Evolutionary conservation across 2,113 vertebrate genomes (phyloP), one percentile per base, ranked within the genome.

Genomic region (Irena cyanogastra): DNA sequence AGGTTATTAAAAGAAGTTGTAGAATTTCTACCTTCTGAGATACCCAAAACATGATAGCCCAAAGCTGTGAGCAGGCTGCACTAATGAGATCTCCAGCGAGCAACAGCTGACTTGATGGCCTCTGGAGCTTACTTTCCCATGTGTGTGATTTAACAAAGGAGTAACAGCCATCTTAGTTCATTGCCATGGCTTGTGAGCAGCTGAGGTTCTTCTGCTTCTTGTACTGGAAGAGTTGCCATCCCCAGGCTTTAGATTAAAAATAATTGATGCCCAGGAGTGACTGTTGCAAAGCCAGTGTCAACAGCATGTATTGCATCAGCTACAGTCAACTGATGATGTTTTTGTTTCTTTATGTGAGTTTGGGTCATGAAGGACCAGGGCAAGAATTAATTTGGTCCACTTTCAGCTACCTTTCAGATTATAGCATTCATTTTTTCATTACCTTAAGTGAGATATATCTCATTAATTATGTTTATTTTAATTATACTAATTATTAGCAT

Each of bases 301-400:
- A 6, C 54, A 82, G n/a, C 9, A 6, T 33, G 16, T 72, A 24
- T 91, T 94, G 50, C 71, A 56, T 83, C 79, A 86, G 50, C 64
- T 77, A 5, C 53, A 85, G 71, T 87, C 24, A 65, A 30, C 31
- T 65, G 28, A 76, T 65, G 41, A 72, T 76, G 23, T 20, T 84
- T 91, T 93, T 78, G 21, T 61, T 95, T 74, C 47, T 72, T 53
- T 79, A 14, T 39, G 13, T 41, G 87, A 77, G 47, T 91, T 80
- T 91, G 53, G n/a, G 26, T 91, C 74, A 14, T 87, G 74, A 69
- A 68, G 87, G 37, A 42, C 33, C 15, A 33, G 50, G 24, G 35
- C 59, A 88, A 52, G 68, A 80, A 70, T 81, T 5, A 71, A 42
- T 95, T 94, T 52, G 66, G 47, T 88, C 59, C 21, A 33, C 88